phyloP scores from a whole-genome alignment of 2,113 vertebrate genomes.

The Platanista minor region DNA sequence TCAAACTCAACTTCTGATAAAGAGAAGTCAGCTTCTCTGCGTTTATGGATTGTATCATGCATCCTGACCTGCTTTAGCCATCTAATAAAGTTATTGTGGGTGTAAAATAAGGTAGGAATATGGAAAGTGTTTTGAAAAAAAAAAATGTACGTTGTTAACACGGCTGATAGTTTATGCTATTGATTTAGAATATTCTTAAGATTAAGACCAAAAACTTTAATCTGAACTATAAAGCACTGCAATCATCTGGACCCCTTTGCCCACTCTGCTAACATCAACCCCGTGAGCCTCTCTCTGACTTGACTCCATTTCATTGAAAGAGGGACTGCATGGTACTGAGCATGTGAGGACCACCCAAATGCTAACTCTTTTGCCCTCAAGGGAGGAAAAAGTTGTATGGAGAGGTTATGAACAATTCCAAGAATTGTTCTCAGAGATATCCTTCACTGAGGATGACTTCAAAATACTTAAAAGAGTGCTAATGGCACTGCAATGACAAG shows the following conservation, averaged over 20 bases:
- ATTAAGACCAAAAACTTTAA: neutral
- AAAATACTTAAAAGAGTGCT: constrained; percentile 87
- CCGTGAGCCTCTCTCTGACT: neutral
- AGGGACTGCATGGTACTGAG: neutral
- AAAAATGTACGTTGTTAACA: neutral
- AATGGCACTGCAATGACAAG: constrained; percentile 88
- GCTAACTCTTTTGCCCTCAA: neutral
- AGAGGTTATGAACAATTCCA: constrained; percentile 45
- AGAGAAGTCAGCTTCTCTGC: neutral
- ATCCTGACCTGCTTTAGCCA: neutral
- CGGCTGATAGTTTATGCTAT: neutral
- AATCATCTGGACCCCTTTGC: neutral
- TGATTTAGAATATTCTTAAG: neutral
- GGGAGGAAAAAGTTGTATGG: neutral
- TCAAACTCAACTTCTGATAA: neutral
- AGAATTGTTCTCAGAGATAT: constrained; percentile 86
- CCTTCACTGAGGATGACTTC: constrained; percentile 89
- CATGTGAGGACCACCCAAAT: fast-evolving
- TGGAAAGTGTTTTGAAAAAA: neutral
- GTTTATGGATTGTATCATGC: neutral
- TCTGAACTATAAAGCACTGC: neutral
- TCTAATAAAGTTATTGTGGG: neutral
- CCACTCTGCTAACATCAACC: neutral
- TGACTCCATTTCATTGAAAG: neutral
- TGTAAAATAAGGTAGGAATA: neutral